Percentiles rank a stretch among this genome's conserved stretches.
phyloP scores from a whole-genome alignment of 2,797 vertebrate species.

The Falco peregrinus region DNA sequence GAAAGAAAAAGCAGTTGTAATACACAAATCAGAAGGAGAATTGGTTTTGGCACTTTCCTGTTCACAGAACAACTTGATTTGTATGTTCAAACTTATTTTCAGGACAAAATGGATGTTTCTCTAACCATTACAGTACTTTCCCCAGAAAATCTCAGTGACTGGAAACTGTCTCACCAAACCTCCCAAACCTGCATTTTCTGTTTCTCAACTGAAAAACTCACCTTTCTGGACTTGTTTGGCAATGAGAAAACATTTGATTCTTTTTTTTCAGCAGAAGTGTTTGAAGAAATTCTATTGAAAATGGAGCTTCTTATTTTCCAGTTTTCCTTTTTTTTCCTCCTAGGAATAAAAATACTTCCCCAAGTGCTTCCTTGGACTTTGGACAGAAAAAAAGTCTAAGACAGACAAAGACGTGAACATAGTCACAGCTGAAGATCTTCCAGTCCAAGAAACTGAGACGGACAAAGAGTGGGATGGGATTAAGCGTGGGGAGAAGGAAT shows the following conservation, averaged over 20 bases:
- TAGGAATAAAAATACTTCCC: neutral
- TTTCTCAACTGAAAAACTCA: neutral
- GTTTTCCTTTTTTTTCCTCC: neutral
- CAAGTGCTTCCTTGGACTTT: neutral
- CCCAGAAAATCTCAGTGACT: neutral
- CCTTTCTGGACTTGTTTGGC: neutral
- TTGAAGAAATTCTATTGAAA: neutral
- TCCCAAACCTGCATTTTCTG: neutral
- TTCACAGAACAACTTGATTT: neutral
- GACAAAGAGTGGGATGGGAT: neutral
- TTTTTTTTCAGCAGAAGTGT: neutral
- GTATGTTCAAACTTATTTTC: neutral
- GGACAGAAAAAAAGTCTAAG: neutral
- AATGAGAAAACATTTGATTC: neutral
- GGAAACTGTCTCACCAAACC: neutral
- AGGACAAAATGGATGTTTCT: neutral
- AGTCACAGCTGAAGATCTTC: neutral
- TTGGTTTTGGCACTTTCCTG: neutral
- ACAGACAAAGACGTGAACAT: fast-evolving
- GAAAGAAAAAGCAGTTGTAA: neutral
- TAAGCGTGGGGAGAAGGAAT: neutral
- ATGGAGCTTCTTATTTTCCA: neutral
- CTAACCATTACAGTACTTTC: neutral
- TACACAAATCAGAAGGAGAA: neutral
- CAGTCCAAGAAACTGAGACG: neutral